Percentiles rank a stretch among this genome's conserved stretches.
These are phyloP conservation scores for Neodiprion virginianus DNA, from an alignment of 1,140 invertebrate species.

Conservation along the genomic window DNA sequence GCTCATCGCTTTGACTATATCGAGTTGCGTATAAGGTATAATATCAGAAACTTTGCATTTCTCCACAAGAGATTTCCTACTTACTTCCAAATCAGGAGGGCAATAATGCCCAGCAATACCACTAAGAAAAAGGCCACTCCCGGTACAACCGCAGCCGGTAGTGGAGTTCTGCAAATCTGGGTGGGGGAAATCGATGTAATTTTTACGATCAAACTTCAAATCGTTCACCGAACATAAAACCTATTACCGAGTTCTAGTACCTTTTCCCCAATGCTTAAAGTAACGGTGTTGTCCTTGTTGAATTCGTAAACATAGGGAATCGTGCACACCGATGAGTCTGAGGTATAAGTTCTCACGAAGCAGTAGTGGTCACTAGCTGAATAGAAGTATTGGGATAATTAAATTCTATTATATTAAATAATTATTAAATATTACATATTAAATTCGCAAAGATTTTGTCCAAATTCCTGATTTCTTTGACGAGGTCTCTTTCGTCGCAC, in stretches of 20 bases:
- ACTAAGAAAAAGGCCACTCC: conserved; percentile 21
- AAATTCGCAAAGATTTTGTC: no score
- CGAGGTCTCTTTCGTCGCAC: no score
- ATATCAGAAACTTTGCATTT: no score
- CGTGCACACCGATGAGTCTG: conserved; percentile 27
- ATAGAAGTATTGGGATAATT: background rate
- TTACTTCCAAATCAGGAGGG: conserved; percentile 32
- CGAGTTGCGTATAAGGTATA: no score
- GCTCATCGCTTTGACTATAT: no score
- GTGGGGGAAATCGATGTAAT: background rate
- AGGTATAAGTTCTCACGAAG: conserved; percentile 28
- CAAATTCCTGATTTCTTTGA: no score
- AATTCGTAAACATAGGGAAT: conserved; percentile 42
- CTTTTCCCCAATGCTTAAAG: conserved; percentile 36
- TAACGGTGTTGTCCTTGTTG: conserved; percentile 31
- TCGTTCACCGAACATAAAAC: background rate
- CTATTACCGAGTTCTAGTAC: conserved; percentile 21
- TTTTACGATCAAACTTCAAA: background rate
- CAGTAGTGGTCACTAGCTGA: conserved; percentile 39
- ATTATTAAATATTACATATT: no score
- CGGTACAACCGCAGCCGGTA: conserved; percentile 27
- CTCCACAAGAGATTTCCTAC: background rate
- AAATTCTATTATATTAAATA: no score
- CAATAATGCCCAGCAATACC: conserved; percentile 23
- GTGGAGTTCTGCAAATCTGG: conserved; percentile 26